These are phyloP conservation scores for Remorina albescens DNA, from an alignment of 2,797 vertebrate species.

Conservation along the genomic window DNA sequence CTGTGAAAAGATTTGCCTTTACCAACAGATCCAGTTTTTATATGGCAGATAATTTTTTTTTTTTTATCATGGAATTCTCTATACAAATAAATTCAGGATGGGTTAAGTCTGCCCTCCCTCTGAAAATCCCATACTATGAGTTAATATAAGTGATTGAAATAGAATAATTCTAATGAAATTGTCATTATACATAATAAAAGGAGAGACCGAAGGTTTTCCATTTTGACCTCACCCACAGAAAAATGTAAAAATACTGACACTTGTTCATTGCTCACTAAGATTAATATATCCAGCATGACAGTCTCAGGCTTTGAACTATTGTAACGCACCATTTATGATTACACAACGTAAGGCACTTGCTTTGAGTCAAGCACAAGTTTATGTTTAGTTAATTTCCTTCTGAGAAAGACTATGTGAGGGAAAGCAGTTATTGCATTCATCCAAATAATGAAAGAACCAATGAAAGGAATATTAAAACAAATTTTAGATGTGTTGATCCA, in stretches of 20 bases:
- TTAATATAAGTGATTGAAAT: constrained; percentile 27
- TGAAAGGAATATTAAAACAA: neutral
- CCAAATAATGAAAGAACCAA: neutral
- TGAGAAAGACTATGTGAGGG: neutral
- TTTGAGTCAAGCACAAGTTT: neutral
- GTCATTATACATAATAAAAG: constrained; percentile 48
- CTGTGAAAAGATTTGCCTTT: constrained; percentile 25
- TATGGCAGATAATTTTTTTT: neutral
- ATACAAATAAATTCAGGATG: neutral
- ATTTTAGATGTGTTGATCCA: neutral
- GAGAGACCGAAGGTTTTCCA: constrained; percentile 19
- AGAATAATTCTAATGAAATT: constrained; percentile 59
- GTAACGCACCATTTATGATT: neutral
- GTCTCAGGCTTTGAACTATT: neutral
- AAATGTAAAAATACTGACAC: constrained; percentile 42
- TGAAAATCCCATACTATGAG: neutral
- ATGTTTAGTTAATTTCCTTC: neutral
- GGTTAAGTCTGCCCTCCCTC: neutral
- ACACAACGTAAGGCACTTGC: neutral
- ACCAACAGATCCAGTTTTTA: constrained; percentile 13
- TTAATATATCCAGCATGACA: constrained; percentile 2
- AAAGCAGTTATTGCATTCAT: neutral
- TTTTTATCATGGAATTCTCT: neutral
- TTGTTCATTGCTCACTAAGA: constrained; percentile 17
- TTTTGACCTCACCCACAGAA: too few species aligned